A percentile compares a stretch with the other conserved stretches of the same genome.
These are phyloP conservation scores for Emydoidea blandingii DNA, from an alignment of 2,797 vertebrate genomes.

Conservation along the genomic window DNA sequence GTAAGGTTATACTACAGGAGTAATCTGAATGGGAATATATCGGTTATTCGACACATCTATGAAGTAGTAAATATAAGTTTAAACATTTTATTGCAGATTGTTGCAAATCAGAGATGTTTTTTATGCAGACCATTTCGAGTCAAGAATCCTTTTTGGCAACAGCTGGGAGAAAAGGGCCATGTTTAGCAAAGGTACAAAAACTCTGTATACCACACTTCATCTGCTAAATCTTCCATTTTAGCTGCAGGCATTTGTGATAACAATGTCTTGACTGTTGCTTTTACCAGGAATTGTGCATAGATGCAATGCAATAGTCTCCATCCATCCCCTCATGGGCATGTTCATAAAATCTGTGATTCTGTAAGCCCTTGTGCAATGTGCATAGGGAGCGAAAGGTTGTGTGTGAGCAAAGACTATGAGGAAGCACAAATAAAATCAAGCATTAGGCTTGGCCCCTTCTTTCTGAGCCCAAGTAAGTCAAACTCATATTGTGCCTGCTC, in stretches of 20 bases:
- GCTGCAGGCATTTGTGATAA: conserved; percentile 37
- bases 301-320: not conserved
- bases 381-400: not conserved
- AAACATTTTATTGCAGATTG: not conserved
- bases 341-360: conserved; percentile 17
- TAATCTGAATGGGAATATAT: not conserved
- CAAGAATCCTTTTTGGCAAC: not conserved
- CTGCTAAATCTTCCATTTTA: conserved; percentile 51
- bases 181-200: not conserved
- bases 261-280: conserved; percentile 52
- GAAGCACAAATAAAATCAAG: not conserved
- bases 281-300: conserved; percentile 27
- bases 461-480: not conserved
- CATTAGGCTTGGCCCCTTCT: not conserved
- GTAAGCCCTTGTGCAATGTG: not conserved
- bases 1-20: not conserved
- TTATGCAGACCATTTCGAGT: not conserved
- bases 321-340: conserved; percentile 53
- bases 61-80: not conserved
- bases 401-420: not conserved
- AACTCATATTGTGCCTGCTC: not conserved
- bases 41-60: not conserved
- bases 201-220: conserved; percentile 7
- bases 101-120: not conserved
- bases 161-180: not conserved